Conservation (phyloP, 2,888 invertebrate genomes). For the Epiperipatus broadwayi region DNA sequence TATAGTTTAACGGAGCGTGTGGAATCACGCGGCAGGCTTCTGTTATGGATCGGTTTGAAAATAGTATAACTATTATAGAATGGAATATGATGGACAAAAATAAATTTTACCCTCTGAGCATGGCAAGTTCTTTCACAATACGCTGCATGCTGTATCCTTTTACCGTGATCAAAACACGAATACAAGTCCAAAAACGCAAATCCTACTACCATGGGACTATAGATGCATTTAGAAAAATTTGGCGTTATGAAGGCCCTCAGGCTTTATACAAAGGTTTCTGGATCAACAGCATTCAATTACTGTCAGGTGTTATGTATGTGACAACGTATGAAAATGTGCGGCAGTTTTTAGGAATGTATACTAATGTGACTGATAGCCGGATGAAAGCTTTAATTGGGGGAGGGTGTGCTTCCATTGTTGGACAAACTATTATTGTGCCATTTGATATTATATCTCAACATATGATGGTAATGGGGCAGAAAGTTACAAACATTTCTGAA, state of each 20-base stretch:
- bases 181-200: conserved; percentile 66
- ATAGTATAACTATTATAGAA: too few species aligned
- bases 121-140: conserved; percentile 64
- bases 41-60: too few species aligned
- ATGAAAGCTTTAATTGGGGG: conserved; percentile 66
- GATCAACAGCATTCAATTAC: conserved; percentile 63
- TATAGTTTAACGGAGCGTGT: too few species aligned
- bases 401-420: conserved; percentile 71
- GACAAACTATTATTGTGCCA: conserved; percentile 87
- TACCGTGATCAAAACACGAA: conserved; percentile 77
- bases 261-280: conserved; percentile 87
- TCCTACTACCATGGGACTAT: conserved; percentile 55
- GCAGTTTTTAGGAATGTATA: conserved; percentile 48
- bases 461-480: conserved; percentile 69
- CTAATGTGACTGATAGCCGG: conserved; percentile 32
- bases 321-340: conserved; percentile 80
- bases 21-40: too few species aligned
- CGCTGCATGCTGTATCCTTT: conserved; percentile 63
- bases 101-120: conserved; percentile 78
- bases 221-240: conserved; percentile 74
- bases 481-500: conserved; percentile 37
- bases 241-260: conserved; percentile 55
- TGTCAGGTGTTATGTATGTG: conserved; percentile 56
- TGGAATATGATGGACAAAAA: conserved; percentile 95
- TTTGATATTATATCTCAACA: conserved; percentile 93